Percentiles rank a stretch among this genome's conserved stretches.
Conservation (phyloP, 2,113 vertebrate species). For the Amia ocellicauda region DNA sequence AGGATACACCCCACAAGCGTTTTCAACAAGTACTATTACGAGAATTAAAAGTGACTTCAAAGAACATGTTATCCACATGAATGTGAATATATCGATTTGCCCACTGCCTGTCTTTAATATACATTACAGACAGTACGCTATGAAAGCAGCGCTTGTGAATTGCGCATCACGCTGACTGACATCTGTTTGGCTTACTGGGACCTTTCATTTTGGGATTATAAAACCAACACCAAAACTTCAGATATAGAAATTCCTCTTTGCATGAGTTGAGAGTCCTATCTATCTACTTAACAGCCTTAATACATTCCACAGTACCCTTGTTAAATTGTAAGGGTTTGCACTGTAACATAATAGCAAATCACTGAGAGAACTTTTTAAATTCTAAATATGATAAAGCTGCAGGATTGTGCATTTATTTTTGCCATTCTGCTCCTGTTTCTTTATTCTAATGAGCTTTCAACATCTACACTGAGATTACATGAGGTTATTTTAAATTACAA, state of each 20-base stretch:
- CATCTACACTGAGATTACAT: too few relatives aligned
- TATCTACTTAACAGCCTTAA: neutral
- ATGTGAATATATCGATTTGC: constrained; percentile 28
- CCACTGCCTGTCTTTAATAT: constrained; percentile 38
- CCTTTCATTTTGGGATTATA: constrained; percentile 12
- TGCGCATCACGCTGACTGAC: constrained; percentile 8
- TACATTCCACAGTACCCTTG: too few relatives aligned
- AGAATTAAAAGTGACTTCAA: constrained; percentile 36
- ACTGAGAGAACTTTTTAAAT: too few relatives aligned
- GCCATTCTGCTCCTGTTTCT: too few relatives aligned
- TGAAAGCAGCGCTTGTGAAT: constrained; percentile 11
- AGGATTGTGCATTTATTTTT: too few relatives aligned
- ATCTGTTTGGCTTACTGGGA: constrained; percentile 15
- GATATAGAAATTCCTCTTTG: constrained; percentile 4
- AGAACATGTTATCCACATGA: constrained; percentile 21
- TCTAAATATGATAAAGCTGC: too few relatives aligned
- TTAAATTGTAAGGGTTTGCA: too few relatives aligned
- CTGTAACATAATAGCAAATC: too few relatives aligned
- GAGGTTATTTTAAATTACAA: too few relatives aligned
- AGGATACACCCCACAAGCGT: constrained; percentile 18
- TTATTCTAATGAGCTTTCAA: too few relatives aligned
- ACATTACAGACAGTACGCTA: constrained; percentile 23
- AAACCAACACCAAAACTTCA: constrained; percentile 18
- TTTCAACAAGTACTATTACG: constrained; percentile 29
- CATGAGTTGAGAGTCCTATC: constrained; percentile 4